These are phyloP conservation scores for Drosophila saltans DNA, from an alignment of 1,140 invertebrate species.

Conservation along the genomic window DNA sequence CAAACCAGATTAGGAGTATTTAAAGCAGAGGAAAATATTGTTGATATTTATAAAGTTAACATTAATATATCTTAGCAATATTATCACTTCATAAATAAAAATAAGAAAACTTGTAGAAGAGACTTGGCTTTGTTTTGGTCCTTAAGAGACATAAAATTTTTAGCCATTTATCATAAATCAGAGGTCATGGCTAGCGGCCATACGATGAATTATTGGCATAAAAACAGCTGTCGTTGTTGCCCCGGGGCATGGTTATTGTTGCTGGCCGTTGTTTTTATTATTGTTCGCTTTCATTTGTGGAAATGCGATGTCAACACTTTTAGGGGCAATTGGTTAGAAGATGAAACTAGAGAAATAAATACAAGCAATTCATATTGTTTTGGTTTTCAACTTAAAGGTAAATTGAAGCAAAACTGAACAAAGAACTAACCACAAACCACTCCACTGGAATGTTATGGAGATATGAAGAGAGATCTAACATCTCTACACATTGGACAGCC, in stretches of 20 bases:
- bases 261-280: background rate
- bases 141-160: constrained; percentile 32
- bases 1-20: background rate
- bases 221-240: constrained; percentile 25
- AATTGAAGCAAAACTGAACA: constrained; percentile 20
- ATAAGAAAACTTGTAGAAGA: constrained; percentile 14
- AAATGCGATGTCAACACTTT: constrained; percentile 48
- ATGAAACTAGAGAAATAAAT: background rate
- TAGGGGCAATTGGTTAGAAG: constrained; percentile 19
- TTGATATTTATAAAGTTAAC: constrained; percentile 2
- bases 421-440: constrained; percentile 48
- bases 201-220: constrained; percentile 37
- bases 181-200: constrained; percentile 21
- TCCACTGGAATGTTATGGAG: constrained; percentile 33
- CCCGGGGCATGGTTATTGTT: constrained; percentile 10
- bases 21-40: background rate
- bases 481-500: constrained; percentile 56
- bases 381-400: constrained; percentile 38
- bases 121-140: background rate
- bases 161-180: constrained; percentile 52
- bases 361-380: constrained; percentile 21
- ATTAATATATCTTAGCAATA: constrained; percentile 17
- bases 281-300: constrained; percentile 5
- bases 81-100: constrained; percentile 50
- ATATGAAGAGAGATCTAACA: background rate